phyloP scores from a whole-genome alignment of 1,140 invertebrate species.

The Drosophila quadrilineata region DNA sequence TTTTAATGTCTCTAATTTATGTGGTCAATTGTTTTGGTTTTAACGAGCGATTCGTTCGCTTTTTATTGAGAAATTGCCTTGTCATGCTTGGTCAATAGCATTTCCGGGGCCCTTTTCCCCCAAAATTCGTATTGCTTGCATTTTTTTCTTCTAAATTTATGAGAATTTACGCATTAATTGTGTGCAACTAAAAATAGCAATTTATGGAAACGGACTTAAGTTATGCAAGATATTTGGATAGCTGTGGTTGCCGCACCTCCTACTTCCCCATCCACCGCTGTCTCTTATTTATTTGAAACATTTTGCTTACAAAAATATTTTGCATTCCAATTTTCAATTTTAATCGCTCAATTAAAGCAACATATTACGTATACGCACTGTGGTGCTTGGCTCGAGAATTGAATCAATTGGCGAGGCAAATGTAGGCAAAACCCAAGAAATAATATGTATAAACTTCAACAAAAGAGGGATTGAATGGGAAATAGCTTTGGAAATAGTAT shows the following conservation, averaged over 20 bases:
- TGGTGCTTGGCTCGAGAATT: not conserved
- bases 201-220: not conserved
- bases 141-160: slow-evolving; percentile 4
- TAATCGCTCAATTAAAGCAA: slow-evolving; percentile 57
- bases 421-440: slow-evolving; percentile 32
- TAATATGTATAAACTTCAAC: slow-evolving; percentile 23
- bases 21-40: slow-evolving; percentile 75
- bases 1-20: slow-evolving; percentile 74
- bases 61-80: slow-evolving; percentile 52
- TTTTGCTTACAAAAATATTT: too few species aligned
- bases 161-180: not conserved
- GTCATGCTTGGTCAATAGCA: slow-evolving; percentile 32
- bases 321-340: not conserved
- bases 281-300: not conserved
- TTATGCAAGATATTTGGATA: not conserved
- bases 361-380: slow-evolving; percentile 55
- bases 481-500: slow-evolving; percentile 15
- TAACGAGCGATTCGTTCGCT: slow-evolving; percentile 59
- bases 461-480: not conserved
- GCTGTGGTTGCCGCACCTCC: too few species aligned
- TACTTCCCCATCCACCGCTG: too few species aligned
- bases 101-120: slow-evolving; percentile 27
- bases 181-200: not conserved
- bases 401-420: slow-evolving; percentile 34
- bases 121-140: slow-evolving; percentile 1